These are phyloP conservation scores for Heterotilapia buettikoferi DNA, from an alignment of 2,113 vertebrate genomes.

Conservation along the genomic window DNA sequence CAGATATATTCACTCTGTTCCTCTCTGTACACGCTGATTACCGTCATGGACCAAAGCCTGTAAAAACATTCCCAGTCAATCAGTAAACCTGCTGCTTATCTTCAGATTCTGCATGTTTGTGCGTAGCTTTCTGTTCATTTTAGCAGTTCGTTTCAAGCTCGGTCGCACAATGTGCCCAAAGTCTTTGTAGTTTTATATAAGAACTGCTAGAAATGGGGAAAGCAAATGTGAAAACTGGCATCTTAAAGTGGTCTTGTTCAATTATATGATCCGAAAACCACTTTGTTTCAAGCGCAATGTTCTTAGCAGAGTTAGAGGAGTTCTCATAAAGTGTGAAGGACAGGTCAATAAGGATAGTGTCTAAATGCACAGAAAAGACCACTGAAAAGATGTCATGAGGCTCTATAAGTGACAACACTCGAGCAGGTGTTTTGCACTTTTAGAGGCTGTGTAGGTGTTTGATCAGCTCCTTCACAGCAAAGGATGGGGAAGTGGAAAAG, in stretches of 20 bases:
- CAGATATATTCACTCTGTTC: not conserved
- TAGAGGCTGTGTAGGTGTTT: constrained; percentile 5
- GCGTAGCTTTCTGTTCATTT: not conserved
- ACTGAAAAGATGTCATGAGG: not conserved
- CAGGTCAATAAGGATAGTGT: not conserved
- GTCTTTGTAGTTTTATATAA: not conserved
- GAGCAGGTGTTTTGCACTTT: not conserved
- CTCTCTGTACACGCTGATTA: not conserved
- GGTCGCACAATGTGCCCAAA: accelerated
- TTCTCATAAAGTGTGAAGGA: accelerated
- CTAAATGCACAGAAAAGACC: not conserved
- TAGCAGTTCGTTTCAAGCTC: not conserved
- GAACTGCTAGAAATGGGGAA: not conserved
- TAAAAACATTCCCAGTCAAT: not conserved
- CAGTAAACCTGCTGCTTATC: not conserved
- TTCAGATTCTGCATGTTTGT: not conserved
- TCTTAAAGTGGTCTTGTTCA: not conserved
- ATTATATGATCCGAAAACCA: not conserved
- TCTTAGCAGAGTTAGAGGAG: not conserved
- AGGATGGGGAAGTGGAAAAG: not conserved
- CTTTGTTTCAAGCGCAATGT: not conserved
- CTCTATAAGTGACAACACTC: not conserved
- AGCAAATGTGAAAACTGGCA: not conserved
- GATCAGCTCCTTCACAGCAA: not conserved
- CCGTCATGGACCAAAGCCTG: not conserved